These are phyloP conservation scores for Paracyclopina nana DNA, from an alignment of 1,140 invertebrate genomes.

Conservation along the genomic window DNA sequence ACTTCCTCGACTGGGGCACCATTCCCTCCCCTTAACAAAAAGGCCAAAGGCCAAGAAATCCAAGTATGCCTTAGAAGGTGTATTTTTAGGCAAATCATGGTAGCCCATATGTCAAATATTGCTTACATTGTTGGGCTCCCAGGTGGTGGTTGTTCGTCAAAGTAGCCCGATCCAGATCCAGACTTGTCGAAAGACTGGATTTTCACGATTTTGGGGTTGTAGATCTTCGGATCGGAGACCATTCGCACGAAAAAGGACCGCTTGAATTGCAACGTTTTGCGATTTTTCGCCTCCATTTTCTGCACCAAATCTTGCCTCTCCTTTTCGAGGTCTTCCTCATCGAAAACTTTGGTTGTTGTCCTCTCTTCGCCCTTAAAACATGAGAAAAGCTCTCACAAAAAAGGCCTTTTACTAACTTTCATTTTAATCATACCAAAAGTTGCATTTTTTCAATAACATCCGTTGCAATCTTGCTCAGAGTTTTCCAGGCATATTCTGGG, in stretches of 20 bases:
- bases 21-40: neutral
- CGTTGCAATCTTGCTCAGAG: constrained; percentile 60
- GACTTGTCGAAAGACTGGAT: too few species aligned
- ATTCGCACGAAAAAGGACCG: constrained; percentile 88
- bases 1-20: too few species aligned
- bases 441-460: constrained; percentile 53
- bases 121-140: too few species aligned
- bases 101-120: too few species aligned
- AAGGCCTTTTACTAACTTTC: neutral
- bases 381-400: constrained; percentile 2
- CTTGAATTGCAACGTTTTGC: constrained; percentile 58
- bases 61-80: neutral
- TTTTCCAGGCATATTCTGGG: constrained; percentile 65
- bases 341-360: constrained; percentile 4
- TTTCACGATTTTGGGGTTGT: constrained; percentile 61
- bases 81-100: too few species aligned
- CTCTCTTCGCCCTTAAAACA: constrained; percentile 18
- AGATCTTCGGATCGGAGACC: constrained; percentile 83
- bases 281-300: constrained; percentile 25
- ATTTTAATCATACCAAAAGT: neutral
- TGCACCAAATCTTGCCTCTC: constrained; percentile 19
- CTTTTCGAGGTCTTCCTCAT: constrained; percentile 18
- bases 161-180: neutral
- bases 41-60: constrained; percentile 1
- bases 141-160: neutral